A percentile compares a stretch with the other conserved stretches of the same genome.
Conservation (phyloP, 2,113 vertebrate species). For the Crypturellus undulatus region DNA sequence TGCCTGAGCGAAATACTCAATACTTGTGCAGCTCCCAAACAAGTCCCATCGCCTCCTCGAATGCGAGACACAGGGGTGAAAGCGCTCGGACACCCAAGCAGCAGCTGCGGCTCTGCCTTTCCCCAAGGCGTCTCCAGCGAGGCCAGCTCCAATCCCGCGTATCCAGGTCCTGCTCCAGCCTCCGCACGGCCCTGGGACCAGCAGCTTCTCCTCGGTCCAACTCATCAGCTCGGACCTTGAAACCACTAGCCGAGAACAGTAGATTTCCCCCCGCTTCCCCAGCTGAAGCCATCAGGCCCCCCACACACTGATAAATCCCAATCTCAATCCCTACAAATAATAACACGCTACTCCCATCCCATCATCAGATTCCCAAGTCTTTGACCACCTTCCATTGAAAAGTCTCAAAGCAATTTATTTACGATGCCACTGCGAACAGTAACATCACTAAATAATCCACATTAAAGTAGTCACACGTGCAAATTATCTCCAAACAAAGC, state of each 20-base stretch:
- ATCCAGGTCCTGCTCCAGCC: neutral
- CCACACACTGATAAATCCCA: fast-evolving
- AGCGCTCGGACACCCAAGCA: neutral
- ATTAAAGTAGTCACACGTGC: neutral
- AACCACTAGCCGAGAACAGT: neutral
- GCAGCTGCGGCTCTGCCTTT: neutral
- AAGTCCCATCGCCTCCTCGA: neutral
- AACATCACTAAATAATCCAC: neutral
- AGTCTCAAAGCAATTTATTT: neutral
- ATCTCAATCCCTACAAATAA: neutral
- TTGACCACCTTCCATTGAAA: neutral
- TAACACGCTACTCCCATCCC: neutral
- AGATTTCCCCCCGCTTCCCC: too few relatives aligned
- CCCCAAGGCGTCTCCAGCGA: neutral
- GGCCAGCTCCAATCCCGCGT: neutral
- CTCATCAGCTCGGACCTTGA: neutral
- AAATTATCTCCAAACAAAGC: neutral
- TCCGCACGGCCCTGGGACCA: neutral
- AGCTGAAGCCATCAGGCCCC: neutral
- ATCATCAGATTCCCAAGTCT: neutral
- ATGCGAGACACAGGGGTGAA: neutral
- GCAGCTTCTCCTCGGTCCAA: neutral
- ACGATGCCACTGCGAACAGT: neutral
- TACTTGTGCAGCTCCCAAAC: neutral
- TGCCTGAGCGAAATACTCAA: neutral